Evolutionary conservation across 1,140 invertebrate species (phyloP).

Genomic region (Stegodyphus mimosarum): DNA sequence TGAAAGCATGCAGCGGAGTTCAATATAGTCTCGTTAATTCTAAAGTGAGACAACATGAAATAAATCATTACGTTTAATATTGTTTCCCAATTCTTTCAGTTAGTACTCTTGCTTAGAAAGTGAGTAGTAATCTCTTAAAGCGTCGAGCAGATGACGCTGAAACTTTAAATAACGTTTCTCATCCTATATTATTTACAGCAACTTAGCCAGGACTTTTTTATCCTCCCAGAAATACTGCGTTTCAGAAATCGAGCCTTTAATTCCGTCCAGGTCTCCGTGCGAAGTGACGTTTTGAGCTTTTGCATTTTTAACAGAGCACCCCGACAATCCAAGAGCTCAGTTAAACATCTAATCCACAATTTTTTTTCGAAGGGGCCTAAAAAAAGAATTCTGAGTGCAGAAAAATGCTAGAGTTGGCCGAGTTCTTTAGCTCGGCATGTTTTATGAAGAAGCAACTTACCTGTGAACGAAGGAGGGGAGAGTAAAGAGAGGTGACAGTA

Average conservation of each 20-base stretch:
- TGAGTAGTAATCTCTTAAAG: conserved; percentile 14
- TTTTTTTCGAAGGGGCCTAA: conserved; percentile 19
- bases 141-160: conserved; percentile 38
- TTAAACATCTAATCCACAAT: conserved; percentile 48
- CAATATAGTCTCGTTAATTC: too few relatives aligned
- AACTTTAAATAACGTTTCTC: conserved; percentile 53
- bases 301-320: conserved; percentile 50
- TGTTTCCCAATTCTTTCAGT: too few relatives aligned
- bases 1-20: too few relatives aligned
- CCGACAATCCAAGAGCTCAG: conserved; percentile 31
- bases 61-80: too few relatives aligned
- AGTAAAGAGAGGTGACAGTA: conserved; percentile 20
- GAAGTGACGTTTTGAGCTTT: conserved; percentile 52
- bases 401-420: conserved; percentile 10
- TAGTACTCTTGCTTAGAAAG: conserved; percentile 18
- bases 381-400: conserved; percentile 2
- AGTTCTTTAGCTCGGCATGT: conserved; percentile 41
- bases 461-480: conserved; percentile 25
- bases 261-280: conserved; percentile 15
- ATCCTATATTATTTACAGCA: conserved; percentile 50
- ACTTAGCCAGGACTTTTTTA: not conserved
- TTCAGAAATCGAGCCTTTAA: conserved; percentile 43
- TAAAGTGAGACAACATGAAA: too few relatives aligned
- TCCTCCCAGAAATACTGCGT: conserved; percentile 28
- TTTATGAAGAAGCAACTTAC: conserved; percentile 52